Evolutionary conservation across 2,888 invertebrate genomes (phyloP), one percentile per base, ranked within the genome.

Genomic region (Tetropium fuscum): DNA sequence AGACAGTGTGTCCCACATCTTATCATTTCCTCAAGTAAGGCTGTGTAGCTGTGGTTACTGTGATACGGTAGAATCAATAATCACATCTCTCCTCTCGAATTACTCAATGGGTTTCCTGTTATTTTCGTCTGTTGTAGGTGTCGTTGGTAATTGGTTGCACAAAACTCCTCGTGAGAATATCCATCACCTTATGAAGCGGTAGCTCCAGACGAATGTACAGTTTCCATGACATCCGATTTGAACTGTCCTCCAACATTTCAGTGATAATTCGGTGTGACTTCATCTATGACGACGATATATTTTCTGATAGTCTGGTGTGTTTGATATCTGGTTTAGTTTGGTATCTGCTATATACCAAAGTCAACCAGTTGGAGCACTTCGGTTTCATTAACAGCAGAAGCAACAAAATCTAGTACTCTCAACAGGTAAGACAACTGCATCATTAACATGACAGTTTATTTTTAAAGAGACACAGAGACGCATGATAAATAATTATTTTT

Each of bases 201-300:
- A 49, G 25, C 25, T 38, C 22, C 8, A 49, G 36, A 5, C 11
- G 25, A 15, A 49, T 25, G 15, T 49, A 15, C n/a, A 49, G 38
- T 38, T 49, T 49, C 49, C 49, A 49, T 10, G 25, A 22, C 7
- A 49, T 10, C 49, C 38, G 38, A 22, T 38, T 49, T 3, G 38
- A 15, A 13, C 18, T 22, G n/a, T 38, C 22, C 27, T 49, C 38
- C 16, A 49, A 22, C 38, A 38, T 25, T 6, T 49, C 49, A 18
- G 25, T 8, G 6, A 38, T 2, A 7, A 38, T 38, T 8, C 38
- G 6, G 38, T 38, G 16, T 18, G 18, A 13, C 11, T 36, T 36
- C 15, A 36, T 3, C 13, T 11, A 13, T 6, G 36, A 36, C 36
- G 22, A 22, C 22, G 7, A n/a, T n/a, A n/a, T n/a, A n/a, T n/a